Conservation (phyloP, 1,140 invertebrate species). For the Drosophila murphyi region DNA sequence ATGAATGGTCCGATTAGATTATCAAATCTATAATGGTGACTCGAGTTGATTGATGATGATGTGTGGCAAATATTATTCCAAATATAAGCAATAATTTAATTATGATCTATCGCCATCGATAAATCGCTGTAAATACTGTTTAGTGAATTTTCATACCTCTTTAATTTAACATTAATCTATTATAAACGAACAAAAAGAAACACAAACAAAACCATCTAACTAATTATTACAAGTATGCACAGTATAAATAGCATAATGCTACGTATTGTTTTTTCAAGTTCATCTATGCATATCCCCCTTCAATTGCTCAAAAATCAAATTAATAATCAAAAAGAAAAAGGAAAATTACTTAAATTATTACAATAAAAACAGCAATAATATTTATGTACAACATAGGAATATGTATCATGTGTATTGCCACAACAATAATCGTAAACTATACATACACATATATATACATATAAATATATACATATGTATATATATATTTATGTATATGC, state of each 20-base stretch:
- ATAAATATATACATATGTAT: conserved; percentile 27
- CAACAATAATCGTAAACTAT: conserved; percentile 33
- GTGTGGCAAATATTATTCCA: conserved; percentile 64
- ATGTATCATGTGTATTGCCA: conserved; percentile 42
- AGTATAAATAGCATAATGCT: conserved; percentile 14
- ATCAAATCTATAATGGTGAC: conserved; percentile 29
- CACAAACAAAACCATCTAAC: conserved; percentile 39
- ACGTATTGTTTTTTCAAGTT: conserved; percentile 48
- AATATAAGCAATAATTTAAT: conserved; percentile 77
- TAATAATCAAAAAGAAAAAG: conserved; percentile 33
- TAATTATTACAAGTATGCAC: conserved; percentile 34
- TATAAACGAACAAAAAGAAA: conserved; percentile 15
- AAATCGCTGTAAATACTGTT: conserved; percentile 73
- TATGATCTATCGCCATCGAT: conserved; percentile 66
- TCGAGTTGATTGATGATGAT: conserved; percentile 6
- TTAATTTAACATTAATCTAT: conserved; percentile 65
- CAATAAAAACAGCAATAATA: conserved; percentile 17
- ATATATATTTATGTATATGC: conserved; percentile 28
- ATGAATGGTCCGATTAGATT: conserved; percentile 75
- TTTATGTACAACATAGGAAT: conserved; percentile 31
- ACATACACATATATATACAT: conserved; percentile 20
- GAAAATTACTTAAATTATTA: conserved; percentile 28
- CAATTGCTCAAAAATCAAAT: conserved; percentile 56
- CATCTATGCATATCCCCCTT: conserved; percentile 54
- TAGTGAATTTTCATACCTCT: conserved; percentile 79